Percentiles rank a stretch among this genome's conserved stretches.
These are phyloP conservation scores for Pseudoatta argentina DNA, from an alignment of 1,140 invertebrate genomes.

Conservation along the genomic window DNA sequence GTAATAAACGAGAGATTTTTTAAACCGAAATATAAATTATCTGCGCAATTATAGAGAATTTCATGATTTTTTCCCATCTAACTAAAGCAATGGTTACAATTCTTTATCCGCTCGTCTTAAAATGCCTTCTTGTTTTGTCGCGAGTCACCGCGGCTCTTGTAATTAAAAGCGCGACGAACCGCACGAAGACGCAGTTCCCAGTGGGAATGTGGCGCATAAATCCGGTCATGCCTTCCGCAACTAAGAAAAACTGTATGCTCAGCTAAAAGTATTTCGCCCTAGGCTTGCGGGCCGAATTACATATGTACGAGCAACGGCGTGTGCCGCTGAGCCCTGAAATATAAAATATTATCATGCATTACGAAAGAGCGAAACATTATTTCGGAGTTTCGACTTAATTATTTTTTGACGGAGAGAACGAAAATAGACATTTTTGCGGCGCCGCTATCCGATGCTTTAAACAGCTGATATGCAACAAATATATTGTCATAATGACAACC, in stretches of 20 bases:
- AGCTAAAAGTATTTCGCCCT: slow-evolving; percentile 52
- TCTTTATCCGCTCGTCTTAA: not conserved
- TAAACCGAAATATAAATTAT: not conserved
- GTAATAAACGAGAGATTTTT: not conserved
- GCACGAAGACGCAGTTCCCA: not conserved
- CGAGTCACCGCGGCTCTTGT: slow-evolving; percentile 7
- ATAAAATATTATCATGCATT: slow-evolving; percentile 64
- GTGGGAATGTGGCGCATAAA: slow-evolving; percentile 56
- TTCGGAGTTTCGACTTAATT: slow-evolving; percentile 41
- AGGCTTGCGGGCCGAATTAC: slow-evolving; percentile 56
- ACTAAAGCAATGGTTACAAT: not conserved
- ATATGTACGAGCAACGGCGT: slow-evolving; percentile 19
- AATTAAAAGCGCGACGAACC: slow-evolving; percentile 42
- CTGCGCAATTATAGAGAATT: not conserved
- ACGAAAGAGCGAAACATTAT: slow-evolving; percentile 27
- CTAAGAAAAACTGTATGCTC: slow-evolving; percentile 68
- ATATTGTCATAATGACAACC: slow-evolving; percentile 29
- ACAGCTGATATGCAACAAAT: not conserved
- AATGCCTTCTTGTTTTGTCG: not conserved
- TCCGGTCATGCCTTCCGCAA: slow-evolving; percentile 51
- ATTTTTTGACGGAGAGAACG: not conserved
- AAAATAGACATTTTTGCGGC: not conserved
- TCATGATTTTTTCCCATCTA: not conserved
- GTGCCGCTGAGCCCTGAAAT: slow-evolving; percentile 32
- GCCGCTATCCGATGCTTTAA: not conserved